phyloP scores from a whole-genome alignment of 2,113 vertebrate genomes.

The Taxidea taxus region DNA sequence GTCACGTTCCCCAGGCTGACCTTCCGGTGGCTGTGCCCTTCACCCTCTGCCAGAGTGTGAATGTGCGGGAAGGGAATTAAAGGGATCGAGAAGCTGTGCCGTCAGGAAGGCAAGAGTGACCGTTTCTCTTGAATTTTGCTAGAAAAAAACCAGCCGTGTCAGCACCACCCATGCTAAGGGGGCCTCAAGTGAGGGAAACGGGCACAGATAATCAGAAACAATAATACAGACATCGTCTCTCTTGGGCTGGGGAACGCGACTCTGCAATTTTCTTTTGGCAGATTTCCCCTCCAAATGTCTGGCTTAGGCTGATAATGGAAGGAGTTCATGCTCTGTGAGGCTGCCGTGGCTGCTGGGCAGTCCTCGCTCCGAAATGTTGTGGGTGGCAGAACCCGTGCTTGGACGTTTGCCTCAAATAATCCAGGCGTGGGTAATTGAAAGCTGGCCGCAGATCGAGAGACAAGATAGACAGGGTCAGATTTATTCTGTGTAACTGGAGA shows the following conservation, averaged over 20 bases:
- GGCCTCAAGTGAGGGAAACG: neutral
- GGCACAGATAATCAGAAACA: neutral
- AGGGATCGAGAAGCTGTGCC: rapidly evolving
- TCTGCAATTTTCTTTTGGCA: conserved; percentile 45
- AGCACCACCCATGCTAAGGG: neutral
- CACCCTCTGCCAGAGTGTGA: rapidly evolving
- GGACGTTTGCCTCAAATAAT: conserved; percentile 7
- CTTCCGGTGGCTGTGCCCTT: neutral
- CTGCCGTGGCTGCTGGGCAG: neutral
- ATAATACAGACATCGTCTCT: neutral
- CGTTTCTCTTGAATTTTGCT: neutral
- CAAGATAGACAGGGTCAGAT: neutral
- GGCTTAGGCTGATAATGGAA: conserved; percentile 41
- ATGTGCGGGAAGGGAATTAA: no score
- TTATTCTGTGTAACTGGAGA: neutral
- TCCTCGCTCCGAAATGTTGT: neutral
- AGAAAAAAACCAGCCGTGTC: conserved; percentile 5
- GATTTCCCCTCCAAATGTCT: conserved; percentile 6
- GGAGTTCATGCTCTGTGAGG: neutral
- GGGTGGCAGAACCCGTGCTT: neutral
- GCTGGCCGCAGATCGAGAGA: neutral
- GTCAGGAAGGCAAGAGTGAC: neutral
- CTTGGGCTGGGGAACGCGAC: neutral
- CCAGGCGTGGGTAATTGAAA: neutral
- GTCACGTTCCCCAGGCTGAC: neutral